Evolutionary conservation across 2,888 invertebrate species (phyloP), one percentile per base, ranked within the genome.

Genomic region (Eupithecia dodoneata): DNA sequence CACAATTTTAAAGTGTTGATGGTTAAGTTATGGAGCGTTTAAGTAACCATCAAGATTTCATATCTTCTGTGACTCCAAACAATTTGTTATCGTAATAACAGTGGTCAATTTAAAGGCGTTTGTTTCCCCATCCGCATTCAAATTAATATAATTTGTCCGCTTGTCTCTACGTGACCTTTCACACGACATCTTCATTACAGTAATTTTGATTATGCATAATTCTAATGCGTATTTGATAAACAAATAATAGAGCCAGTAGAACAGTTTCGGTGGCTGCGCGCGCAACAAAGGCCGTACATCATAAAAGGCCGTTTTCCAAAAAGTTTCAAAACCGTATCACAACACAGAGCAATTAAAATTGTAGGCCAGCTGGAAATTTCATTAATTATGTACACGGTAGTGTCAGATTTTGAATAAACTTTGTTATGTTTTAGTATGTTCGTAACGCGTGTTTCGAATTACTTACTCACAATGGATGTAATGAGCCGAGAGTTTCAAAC

Each of bases 171-270:
- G 88, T 85, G 85, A 88, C 87, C 87, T 90, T 94, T 94, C 93
- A 93, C 93, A 93, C 93, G 94, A 94, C 94, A 93, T 93, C 94
- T 94, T 93, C 90, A 93, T 94, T 87, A 86, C 84, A 79, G 87
- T 89, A 89, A 90, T 88, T 85, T 84, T 85, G 84, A 85, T 88
- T 88, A 89, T 89, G 88, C 88, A 89, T 89, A 88, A 80, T 83
- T 89, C 87, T 94, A 93, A 94, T 94, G 94, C 82, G 86, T 92
- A 93, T 94, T 94, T 94, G 93, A 94, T 93, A 94, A 94, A 94
- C 93, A 94, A 92, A 93, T 94, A 92, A 93, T 92, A 87, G 89
- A 85, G 85, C 85, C 82, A 85, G 84, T 81, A 86, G 86, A 87
- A 83, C 83, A 77, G 84, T 90, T 88, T 88, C 88, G 89, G 85